A percentile compares a stretch with the other conserved stretches of the same genome.
phyloP scores from a whole-genome alignment of 2,113 vertebrate genomes.

The Phrynocephalus versicolor region DNA sequence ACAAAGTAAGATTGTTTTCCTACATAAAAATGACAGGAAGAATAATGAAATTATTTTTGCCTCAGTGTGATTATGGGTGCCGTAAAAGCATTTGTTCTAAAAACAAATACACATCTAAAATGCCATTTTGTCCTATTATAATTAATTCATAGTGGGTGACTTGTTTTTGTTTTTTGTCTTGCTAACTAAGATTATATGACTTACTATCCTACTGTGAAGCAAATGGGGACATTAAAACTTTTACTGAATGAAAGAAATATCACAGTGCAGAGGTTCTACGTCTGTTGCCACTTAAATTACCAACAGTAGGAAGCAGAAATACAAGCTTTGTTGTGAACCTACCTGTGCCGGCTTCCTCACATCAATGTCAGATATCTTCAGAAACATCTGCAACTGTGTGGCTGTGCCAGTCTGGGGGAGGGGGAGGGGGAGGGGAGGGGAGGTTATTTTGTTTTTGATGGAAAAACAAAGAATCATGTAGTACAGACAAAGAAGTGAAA shows the following conservation, averaged over 20 bases:
- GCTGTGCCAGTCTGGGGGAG: too few relatives aligned
- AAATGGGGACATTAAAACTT: neutral
- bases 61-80: neutral
- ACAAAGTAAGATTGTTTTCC: neutral
- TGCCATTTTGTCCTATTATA: neutral
- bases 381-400: too few relatives aligned
- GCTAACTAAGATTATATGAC: neutral
- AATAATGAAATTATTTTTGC: neutral
- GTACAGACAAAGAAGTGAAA: too few relatives aligned
- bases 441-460: too few relatives aligned
- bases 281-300: neutral
- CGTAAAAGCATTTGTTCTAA: neutral
- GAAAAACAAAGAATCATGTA: too few relatives aligned
- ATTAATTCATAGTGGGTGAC: neutral
- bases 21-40: neutral
- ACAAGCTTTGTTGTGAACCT: fast-evolving
- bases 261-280: neutral
- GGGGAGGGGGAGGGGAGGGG: too few relatives aligned
- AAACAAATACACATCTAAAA: neutral
- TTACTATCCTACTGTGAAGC: neutral
- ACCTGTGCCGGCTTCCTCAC: neutral
- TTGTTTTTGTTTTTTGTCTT: fast-evolving
- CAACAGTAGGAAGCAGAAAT: neutral
- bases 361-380: neutral
- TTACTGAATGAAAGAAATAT: conserved; percentile 13